Evolutionary conservation across 2,797 vertebrate genomes (phyloP), one percentile per base, ranked within the genome.

Genomic region (Cirrhinus molitorella): DNA sequence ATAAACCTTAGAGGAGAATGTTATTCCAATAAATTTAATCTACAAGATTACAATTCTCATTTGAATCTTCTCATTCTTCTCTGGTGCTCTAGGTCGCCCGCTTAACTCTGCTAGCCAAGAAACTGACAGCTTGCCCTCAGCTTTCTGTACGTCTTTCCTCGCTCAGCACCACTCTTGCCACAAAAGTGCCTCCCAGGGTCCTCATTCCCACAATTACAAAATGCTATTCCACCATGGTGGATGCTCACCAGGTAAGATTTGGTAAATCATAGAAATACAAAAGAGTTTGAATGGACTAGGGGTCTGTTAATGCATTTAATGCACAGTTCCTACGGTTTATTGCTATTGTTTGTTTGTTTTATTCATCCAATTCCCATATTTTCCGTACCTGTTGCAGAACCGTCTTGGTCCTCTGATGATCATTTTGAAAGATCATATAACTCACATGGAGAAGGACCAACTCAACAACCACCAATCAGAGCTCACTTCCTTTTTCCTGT

Each of bases 401-500:
- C 95, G 93, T 83, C 88, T 98, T 85, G 91, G 90, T 87, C 92
- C 96, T 0, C 95, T 99, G 74, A 96, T 98, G 96, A 95, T 93
- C 88, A 89, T 99, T 88, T 86, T 99, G 89, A 96, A 96, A 85
- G 96, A 97, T 37, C 98, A 99, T 88, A 93, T 99, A 8, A 34
- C 85, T 81, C 92, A 94, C 82, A 96, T 99, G 95, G 95, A 96
- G 81, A 97, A 93, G 85, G 96, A 97, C 0, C 92, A 97, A 86
- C 95, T 99, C 16, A 90, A 82, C 51, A 90, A 93, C 83, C 96
- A 98, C 89, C 98, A 99, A 86, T 93, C 96, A 87, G 96, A 97
- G 91, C 95, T 99, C 84, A 98, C 96, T 1, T 25, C 90, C 0
- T 97, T 99, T 91, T 99, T 99, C 93, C 92, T 98, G 74, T 93